A percentile compares a stretch with the other conserved stretches of the same genome.
Evolutionary conservation across 2,113 vertebrate genomes (phyloP).

Genomic region (Alexandromys fortis): DNA sequence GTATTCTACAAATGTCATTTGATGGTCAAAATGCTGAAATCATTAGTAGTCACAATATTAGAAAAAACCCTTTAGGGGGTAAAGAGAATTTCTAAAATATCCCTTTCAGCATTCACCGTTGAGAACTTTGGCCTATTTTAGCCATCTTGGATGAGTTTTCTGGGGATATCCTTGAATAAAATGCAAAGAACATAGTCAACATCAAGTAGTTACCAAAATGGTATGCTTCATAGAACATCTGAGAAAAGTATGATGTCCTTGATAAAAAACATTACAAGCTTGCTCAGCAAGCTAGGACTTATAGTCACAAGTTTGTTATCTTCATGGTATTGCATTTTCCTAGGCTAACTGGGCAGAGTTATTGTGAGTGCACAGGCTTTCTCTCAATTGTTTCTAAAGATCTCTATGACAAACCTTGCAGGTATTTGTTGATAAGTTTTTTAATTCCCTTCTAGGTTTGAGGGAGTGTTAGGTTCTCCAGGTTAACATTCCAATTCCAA

Average conservation of each 20-base stretch:
- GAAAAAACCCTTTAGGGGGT: background rate
- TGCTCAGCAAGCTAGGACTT: conserved; percentile 34
- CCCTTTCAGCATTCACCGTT: conserved; percentile 14
- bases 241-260: conserved; percentile 60
- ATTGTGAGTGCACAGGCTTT: background rate
- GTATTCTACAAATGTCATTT: conserved; percentile 13
- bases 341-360: background rate
- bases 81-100: conserved; percentile 41
- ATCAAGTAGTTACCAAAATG: conserved; percentile 62
- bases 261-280: conserved; percentile 46
- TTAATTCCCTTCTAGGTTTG: background rate
- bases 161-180: conserved; percentile 63
- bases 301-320: conserved; percentile 50
- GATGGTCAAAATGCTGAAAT: background rate
- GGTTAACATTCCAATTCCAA: conserved; percentile 64
- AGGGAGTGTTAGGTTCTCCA: conserved; percentile 42
- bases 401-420: background rate
- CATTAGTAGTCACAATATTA: conserved; percentile 11
- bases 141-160: conserved; percentile 65
- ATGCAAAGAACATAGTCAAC: conserved; percentile 54
- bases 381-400: conserved; percentile 31
- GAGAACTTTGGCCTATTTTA: conserved; percentile 48
- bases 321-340: conserved; percentile 47
- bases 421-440: conserved; percentile 13
- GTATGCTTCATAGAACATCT: conserved; percentile 61